Evolutionary conservation across 1,140 invertebrate species (phyloP), one percentile per base, ranked within the genome.

Genomic region (Nixonia krombeini): DNA sequence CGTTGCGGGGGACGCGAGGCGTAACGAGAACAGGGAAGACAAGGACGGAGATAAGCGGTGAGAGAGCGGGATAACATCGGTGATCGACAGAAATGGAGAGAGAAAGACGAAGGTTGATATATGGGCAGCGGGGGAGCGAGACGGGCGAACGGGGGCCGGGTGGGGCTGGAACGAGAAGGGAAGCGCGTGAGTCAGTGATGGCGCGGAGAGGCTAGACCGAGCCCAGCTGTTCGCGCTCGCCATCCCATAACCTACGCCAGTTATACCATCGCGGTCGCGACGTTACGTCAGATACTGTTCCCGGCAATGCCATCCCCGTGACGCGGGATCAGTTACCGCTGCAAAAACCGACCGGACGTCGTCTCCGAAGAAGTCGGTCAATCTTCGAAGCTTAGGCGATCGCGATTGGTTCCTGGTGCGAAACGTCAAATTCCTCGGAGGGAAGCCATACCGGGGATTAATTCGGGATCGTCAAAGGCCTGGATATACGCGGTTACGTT

Each of bases 101-200:
- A 13, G 28, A 41, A 23, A 28, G 46, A 35, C 41, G 44, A 45
- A 35, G 42, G 31, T 25, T 40, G 28, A 45, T 41, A 10, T 15
- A 28, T n/a, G n/a, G 38, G 26, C 12, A 40, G 8, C 50, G 44
- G 25, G 45, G 17, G 17, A 59, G 41, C n/a, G 25, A 63, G 52
- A 55, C 15, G 45, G 46, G 15, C 25, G 26, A 16, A 45, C 10
- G 15, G 41, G 58, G 40, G 37, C 12, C 45, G 52, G 57, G 52
- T 51, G 51, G 53, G 41, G 33, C 15, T 26, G 37, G 46, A 64
- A 47, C 51, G 38, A 70, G 50, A 41, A 16, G 50, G 49, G 38
- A 44, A 47, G 33, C 16, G 58, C 65, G 64, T 77, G 75, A 80
- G 69, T 80, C 76, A 80, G 73, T 73, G 59, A 74, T 75, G 72